A percentile compares a stretch with the other conserved stretches of the same genome.
phyloP scores from a whole-genome alignment of 1,140 invertebrate genomes.

The Bemisia tabaci region DNA sequence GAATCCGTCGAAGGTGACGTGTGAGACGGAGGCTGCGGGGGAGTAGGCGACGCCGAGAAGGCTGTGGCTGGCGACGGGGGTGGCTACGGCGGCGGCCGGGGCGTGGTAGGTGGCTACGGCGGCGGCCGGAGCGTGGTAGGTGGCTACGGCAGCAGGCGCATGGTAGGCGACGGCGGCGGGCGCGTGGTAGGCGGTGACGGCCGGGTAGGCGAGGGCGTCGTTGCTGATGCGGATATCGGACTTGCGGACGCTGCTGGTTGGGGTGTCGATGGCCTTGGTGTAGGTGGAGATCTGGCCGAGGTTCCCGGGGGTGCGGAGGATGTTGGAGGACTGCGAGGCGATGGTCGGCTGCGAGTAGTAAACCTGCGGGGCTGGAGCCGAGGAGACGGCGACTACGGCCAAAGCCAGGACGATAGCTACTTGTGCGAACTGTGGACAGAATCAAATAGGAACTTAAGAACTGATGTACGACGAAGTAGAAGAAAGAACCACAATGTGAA shows the following conservation, averaged over 20 bases:
- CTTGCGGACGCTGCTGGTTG: slow-evolving; percentile 29
- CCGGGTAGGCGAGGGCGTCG: slow-evolving; percentile 21
- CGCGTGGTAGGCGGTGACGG: slow-evolving; percentile 16
- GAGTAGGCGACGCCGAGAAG: slow-evolving; percentile 16
- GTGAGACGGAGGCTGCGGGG: slow-evolving; percentile 29
- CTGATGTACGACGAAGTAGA: too few relatives aligned
- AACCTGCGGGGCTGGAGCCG: slow-evolving; percentile 14
- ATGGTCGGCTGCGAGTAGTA: slow-evolving; percentile 20
- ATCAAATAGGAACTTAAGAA: too few relatives aligned
- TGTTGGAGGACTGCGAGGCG: slow-evolving; percentile 25
- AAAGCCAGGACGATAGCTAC: slow-evolving; percentile 8
- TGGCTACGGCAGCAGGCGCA: slow-evolving; percentile 17
- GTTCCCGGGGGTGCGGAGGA: slow-evolving; percentile 27
- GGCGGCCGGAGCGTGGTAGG: slow-evolving; percentile 13
- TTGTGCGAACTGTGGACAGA: neutral
- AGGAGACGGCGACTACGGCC: slow-evolving; percentile 18
- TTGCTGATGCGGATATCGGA: slow-evolving; percentile 30
- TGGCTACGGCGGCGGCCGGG: slow-evolving; percentile 20
- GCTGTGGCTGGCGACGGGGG: slow-evolving; percentile 16
- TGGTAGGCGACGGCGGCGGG: slow-evolving; percentile 12
- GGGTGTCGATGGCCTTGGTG: slow-evolving; percentile 29
- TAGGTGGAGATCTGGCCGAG: slow-evolving; percentile 28
- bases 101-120: slow-evolving; percentile 17
- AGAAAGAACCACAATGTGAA: too few relatives aligned
- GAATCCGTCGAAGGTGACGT: slow-evolving; percentile 34